A percentile compares a stretch with the other conserved stretches of the same genome.
phyloP scores from a whole-genome alignment of 2,888 invertebrate species.

The Idaea dimidiata region DNA sequence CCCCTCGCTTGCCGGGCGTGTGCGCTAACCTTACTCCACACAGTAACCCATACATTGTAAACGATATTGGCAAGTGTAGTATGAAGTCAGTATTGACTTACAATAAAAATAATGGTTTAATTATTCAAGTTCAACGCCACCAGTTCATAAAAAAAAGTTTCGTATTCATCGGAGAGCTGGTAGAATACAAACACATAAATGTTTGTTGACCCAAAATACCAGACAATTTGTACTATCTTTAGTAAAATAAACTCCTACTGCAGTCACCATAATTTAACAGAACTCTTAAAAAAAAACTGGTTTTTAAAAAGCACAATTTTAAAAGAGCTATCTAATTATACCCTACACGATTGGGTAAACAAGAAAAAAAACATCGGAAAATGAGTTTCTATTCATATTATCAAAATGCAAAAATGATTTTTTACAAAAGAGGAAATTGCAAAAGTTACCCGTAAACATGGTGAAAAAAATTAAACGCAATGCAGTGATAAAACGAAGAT shows the following conservation, averaged over 20 bases:
- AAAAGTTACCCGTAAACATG: constrained; percentile 46
- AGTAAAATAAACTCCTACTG: constrained; percentile 20
- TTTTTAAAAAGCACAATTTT: no score
- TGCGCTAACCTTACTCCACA: no score
- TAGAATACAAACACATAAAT: not conserved
- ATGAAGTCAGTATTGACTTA: not conserved
- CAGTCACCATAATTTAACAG: constrained; percentile 22
- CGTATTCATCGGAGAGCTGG: not conserved
- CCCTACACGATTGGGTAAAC: no score
- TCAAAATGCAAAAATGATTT: constrained; percentile 63
- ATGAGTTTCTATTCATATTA: no score
- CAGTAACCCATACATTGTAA: no score
- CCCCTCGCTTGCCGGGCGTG: no score
- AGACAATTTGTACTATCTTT: not conserved
- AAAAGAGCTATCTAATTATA: no score
- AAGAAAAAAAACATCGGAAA: no score
- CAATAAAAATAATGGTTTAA: not conserved
- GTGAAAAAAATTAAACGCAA: constrained; percentile 38
- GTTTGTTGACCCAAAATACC: not conserved
- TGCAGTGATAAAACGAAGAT: constrained; percentile 14
- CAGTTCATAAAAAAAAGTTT: not conserved
- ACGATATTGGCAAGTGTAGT: no score
- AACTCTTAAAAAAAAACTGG: no score
- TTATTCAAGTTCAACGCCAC: not conserved
- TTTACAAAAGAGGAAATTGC: constrained; percentile 70